Evolutionary conservation across 2,113 vertebrate species (phyloP).

Genomic region (Mirounga angustirostris): DNA sequence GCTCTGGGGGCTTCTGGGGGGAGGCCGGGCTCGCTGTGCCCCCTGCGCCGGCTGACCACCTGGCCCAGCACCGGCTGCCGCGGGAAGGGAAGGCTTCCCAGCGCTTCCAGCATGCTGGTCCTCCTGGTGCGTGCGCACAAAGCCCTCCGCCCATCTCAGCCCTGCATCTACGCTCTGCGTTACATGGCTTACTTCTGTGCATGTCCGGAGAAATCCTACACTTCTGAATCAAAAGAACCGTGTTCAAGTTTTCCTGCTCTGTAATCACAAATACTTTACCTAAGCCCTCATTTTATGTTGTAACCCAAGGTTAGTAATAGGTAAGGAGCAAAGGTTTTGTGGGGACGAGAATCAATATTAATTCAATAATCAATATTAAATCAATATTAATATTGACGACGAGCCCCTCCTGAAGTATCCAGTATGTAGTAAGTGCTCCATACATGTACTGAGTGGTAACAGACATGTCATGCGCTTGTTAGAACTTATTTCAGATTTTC

Average conservation of each 20-base stretch:
- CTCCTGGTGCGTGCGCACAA: too few species aligned
- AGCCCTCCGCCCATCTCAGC: neutral
- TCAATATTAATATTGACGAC: too few species aligned
- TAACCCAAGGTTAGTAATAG: neutral
- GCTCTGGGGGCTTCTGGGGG: too few species aligned
- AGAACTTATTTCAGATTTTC: neutral
- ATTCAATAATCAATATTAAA: too few species aligned
- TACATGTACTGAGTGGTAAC: neutral
- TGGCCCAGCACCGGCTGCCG: too few species aligned
- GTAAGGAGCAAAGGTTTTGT: neutral
- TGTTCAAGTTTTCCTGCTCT: neutral
- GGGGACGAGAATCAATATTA: too few species aligned
- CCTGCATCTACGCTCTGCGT: neutral
- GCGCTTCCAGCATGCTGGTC: fast-evolving
- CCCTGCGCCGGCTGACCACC: neutral
- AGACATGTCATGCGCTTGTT: neutral
- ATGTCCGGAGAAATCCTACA: neutral
- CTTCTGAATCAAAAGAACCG: neutral
- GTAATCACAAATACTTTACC: neutral
- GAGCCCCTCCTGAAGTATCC: neutral
- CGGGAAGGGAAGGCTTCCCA: neutral
- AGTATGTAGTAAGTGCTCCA: neutral
- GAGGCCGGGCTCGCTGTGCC: neutral
- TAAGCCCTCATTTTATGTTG: neutral
- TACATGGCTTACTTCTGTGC: neutral